Evolutionary conservation across 23 tunicate genomes (phyloP).

Genomic region (Corella eumyota): DNA sequence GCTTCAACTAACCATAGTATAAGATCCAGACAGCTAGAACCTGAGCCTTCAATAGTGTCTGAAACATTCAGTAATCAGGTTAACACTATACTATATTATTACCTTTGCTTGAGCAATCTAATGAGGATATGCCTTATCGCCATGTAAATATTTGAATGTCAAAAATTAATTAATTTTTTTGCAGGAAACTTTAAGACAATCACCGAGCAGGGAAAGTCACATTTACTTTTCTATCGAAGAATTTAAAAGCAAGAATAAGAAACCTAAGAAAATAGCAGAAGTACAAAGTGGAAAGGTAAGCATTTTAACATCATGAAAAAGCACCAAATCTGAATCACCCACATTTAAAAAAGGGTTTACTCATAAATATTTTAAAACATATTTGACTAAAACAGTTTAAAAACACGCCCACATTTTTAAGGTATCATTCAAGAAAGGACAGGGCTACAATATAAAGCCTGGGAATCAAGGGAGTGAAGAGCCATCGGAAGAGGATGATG

Average conservation of each 20-base stretch:
- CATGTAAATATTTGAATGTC: neutral
- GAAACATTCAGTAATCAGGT: constrained; percentile 61
- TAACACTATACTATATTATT: neutral
- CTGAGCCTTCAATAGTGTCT: constrained; percentile 44
- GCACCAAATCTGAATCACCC: too few species aligned
- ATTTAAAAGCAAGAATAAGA: constrained; percentile 2
- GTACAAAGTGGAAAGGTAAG: neutral
- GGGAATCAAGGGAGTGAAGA: constrained; percentile 3
- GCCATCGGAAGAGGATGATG: neutral
- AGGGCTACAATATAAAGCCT: neutral
- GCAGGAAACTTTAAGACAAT: constrained; percentile 31
- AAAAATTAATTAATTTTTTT: neutral
- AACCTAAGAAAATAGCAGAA: neutral
- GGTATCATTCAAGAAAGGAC: too few species aligned
- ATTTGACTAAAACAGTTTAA: too few species aligned
- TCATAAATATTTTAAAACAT: too few species aligned
- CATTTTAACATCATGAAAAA: neutral
- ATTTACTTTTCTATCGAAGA: constrained; percentile 78
- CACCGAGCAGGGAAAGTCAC: constrained; percentile 52
- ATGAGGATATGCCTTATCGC: neutral
- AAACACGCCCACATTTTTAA: too few species aligned
- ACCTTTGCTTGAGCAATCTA: too few species aligned
- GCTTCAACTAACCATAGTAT: constrained; percentile 65
- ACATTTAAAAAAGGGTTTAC: too few species aligned
- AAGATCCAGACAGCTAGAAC: constrained; percentile 45